Base-by-base conservation (phyloP, 2,797 vertebrate genomes). In the Hydrophis major region DNA sequence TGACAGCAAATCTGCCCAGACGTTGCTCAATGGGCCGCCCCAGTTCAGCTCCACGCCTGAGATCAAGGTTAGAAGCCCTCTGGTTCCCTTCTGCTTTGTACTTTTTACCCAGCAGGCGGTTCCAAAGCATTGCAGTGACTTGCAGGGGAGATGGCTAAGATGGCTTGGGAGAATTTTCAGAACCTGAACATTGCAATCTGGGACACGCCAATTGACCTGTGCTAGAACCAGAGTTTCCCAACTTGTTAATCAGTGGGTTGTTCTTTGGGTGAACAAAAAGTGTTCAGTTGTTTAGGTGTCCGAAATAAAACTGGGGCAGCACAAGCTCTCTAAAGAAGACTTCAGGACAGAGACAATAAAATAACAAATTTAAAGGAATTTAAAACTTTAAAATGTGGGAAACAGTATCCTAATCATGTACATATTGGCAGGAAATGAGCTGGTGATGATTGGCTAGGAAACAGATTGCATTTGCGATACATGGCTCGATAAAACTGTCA, bases 1-100 rank as follows among this genome's bases (percentile, higher is more conserved):
- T 83, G 99, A 99, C 95, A 98, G 98, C 97, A 98, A 98, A 97
- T 97, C 98, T 86, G 98, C 98, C 90, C 98, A 98, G 92, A 97
- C 98, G 92, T 97, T 99, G 55, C 98, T 99, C 95, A 99, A 99
- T 0, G 99, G 98, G 87, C 98, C 99, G 25, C 98, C 97, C 0
- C 97, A 97, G 94, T 98, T 98, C 96, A 99, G 98, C 94, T 97
- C 98, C 87, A 96, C 98, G 27, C 98, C 98, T 1, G 99, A 99
- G 93, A 98, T 99, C 94, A 99, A 99, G 99, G 99, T 99, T 96
- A 98, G 94, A 60, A 2, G 59, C 42, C 20, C 1, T 18, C 53
- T 3, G 6, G 13, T 4, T 53, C 13, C 7, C 47, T 22, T 22
- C 50, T 12, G 60, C 37, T 37, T 37, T 14, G 22, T 11, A 47